phyloP scores from a whole-genome alignment of 2,888 invertebrate genomes.

The Syrphus vitripennis region DNA sequence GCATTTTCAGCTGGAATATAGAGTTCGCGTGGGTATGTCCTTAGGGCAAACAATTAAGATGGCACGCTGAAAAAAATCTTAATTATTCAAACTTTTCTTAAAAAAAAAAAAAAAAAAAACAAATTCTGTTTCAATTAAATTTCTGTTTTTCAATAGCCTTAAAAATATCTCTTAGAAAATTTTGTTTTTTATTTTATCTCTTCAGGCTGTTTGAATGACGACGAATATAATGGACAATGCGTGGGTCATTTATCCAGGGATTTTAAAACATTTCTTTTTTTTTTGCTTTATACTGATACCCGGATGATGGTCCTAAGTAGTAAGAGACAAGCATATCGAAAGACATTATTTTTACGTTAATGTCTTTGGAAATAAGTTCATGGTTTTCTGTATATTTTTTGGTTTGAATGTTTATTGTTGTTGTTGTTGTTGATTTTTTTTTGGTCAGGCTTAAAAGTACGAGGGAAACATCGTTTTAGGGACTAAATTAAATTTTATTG shows the following conservation, averaged over 20 bases:
- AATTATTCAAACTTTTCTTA: slow-evolving; percentile 66
- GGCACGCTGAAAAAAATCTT: slow-evolving; percentile 14
- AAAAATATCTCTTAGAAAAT: background rate
- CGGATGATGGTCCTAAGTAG: slow-evolving; percentile 10
- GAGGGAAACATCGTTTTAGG: slow-evolving; percentile 28
- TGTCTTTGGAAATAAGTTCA: slow-evolving; percentile 58
- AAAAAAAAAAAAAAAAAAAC: background rate
- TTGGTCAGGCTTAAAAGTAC: background rate
- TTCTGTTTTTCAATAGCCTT: slow-evolving; percentile 33
- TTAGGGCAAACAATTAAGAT: slow-evolving; percentile 11
- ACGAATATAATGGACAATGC: slow-evolving; percentile 10
- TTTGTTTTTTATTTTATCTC: background rate
- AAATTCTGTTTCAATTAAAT: slow-evolving; percentile 59
- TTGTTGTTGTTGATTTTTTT: background rate
- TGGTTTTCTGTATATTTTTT: slow-evolving; percentile 49
- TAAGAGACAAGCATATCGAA: slow-evolving; percentile 30
- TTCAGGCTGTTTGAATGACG: background rate
- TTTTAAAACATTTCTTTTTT: background rate
- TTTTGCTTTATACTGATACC: background rate
- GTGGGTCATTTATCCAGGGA: background rate
- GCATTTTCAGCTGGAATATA: background rate
- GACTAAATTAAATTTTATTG: slow-evolving; percentile 64
- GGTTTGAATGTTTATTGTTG: background rate
- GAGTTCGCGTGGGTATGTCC: slow-evolving; percentile 20
- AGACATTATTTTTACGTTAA: slow-evolving; percentile 63